Conservation (phyloP, 2,888 invertebrate species). For the Lymantria monacha region DNA sequence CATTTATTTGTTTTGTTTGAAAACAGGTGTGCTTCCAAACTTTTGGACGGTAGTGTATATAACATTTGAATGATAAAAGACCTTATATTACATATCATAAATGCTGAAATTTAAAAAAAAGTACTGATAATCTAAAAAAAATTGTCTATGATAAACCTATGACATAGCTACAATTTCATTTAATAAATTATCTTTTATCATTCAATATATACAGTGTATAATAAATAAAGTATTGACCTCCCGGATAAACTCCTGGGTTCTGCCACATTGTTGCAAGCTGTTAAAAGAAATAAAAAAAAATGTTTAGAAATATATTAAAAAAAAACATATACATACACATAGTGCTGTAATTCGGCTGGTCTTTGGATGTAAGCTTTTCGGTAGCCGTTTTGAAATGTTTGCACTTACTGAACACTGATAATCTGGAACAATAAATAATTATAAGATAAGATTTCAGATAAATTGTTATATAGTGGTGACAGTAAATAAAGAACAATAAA, state of each 20-base stretch:
- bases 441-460: neutral
- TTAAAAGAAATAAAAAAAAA: constrained; percentile 43
- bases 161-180: too few relatives aligned
- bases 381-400: constrained; percentile 65
- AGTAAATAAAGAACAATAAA: too few relatives aligned
- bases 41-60: too few relatives aligned
- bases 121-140: too few relatives aligned
- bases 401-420: constrained; percentile 39
- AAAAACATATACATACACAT: constrained; percentile 73
- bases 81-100: too few relatives aligned
- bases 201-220: constrained; percentile 20
- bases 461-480: too few relatives aligned
- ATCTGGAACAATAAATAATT: constrained; percentile 41
- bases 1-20: too few relatives aligned
- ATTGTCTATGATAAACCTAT: too few relatives aligned
- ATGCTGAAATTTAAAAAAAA: too few relatives aligned
- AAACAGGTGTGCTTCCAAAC: too few relatives aligned
- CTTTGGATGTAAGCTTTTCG: constrained; percentile 62
- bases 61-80: too few relatives aligned
- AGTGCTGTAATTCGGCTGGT: constrained; percentile 73
- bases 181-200: constrained; percentile 20
- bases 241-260: constrained; percentile 73
- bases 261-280: constrained; percentile 74
- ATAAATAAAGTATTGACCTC: constrained; percentile 57
- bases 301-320: constrained; percentile 21